phyloP scores from a whole-genome alignment of 2,797 vertebrate genomes.

The Myotis pilosus region DNA sequence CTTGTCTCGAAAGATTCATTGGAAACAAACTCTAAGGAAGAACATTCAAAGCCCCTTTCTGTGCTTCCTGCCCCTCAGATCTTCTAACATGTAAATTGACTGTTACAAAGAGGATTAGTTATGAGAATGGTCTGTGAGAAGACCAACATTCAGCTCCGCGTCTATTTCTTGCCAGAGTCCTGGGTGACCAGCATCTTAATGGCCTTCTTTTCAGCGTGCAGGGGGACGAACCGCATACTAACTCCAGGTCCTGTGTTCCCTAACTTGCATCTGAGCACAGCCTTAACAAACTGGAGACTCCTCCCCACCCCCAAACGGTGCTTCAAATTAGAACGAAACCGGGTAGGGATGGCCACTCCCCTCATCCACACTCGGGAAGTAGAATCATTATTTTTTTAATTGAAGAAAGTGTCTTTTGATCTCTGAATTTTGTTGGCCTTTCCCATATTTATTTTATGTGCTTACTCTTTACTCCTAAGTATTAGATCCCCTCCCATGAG shows the following conservation, averaged over 20 bases:
- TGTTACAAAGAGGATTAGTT: conserved; percentile 87
- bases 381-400: neutral
- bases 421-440: neutral
- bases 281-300: conserved; percentile 80
- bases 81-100: conserved; percentile 87
- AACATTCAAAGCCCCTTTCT: conserved; percentile 84
- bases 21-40: conserved; percentile 76
- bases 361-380: conserved; percentile 62
- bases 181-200: conserved; percentile 89
- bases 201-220: conserved; percentile 76
- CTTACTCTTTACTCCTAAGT: neutral
- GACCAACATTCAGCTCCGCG: conserved; percentile 81
- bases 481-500: neutral
- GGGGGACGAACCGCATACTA: conserved; percentile 85
- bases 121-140: conserved; percentile 82
- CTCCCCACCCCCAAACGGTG: conserved; percentile 69
- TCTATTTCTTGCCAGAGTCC: conserved; percentile 77
- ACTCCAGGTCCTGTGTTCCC: conserved; percentile 83
- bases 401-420: conserved; percentile 17
- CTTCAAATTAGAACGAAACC: conserved; percentile 81
- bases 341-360: conserved; percentile 70
- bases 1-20: conserved; percentile 80
- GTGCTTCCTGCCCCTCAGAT: conserved; percentile 88
- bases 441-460: neutral
- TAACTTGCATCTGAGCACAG: conserved; percentile 82